These are phyloP conservation scores for Acropora tenuis DNA, from an alignment of 64 coral and sea anemone genomes.

Conservation along the genomic window DNA sequence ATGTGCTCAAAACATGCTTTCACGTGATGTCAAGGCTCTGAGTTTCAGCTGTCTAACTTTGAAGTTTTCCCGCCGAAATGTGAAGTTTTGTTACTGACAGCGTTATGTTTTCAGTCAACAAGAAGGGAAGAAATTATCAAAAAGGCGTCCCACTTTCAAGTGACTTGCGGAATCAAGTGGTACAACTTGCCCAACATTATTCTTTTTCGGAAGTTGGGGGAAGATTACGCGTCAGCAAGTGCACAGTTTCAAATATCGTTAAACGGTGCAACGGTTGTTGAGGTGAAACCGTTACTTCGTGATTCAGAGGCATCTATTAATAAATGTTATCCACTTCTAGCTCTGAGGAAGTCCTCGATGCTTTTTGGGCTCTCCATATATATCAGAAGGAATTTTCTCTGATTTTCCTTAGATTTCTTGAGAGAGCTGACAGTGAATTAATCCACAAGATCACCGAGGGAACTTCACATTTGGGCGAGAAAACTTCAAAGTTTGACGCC, in stretches of 20 bases:
- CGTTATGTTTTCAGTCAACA: slow-evolving; percentile 2
- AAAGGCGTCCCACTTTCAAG: slow-evolving; percentile 19
- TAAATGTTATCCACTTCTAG: slow-evolving; percentile 37
- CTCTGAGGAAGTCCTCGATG: neutral
- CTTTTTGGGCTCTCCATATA: slow-evolving; percentile 25
- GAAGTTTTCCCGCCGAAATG: no score
- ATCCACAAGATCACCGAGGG: slow-evolving; percentile 37
- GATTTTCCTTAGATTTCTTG: slow-evolving; percentile 66
- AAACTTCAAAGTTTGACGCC: no score
- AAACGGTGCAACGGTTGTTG: neutral
- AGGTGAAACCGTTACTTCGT: slow-evolving; percentile 27
- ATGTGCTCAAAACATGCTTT: no score
- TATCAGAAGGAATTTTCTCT: slow-evolving; percentile 51
- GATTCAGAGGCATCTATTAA: slow-evolving; percentile 30
- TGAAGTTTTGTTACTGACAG: no score
- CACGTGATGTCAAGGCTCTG: no score
- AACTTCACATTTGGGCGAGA: no score
- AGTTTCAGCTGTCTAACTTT: no score
- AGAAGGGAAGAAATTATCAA: slow-evolving; percentile 27
- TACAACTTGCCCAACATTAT: slow-evolving; percentile 28
- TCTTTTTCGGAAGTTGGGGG: slow-evolving; percentile 3
- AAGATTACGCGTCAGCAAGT: no score
- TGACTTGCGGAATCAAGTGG: slow-evolving; percentile 33
- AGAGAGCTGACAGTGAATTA: slow-evolving; percentile 61
- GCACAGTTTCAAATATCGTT: no score